A percentile compares a stretch with the other conserved stretches of the same genome.
Conservation (phyloP, 2,888 invertebrate species). For the Caenorhabditis becei region DNA sequence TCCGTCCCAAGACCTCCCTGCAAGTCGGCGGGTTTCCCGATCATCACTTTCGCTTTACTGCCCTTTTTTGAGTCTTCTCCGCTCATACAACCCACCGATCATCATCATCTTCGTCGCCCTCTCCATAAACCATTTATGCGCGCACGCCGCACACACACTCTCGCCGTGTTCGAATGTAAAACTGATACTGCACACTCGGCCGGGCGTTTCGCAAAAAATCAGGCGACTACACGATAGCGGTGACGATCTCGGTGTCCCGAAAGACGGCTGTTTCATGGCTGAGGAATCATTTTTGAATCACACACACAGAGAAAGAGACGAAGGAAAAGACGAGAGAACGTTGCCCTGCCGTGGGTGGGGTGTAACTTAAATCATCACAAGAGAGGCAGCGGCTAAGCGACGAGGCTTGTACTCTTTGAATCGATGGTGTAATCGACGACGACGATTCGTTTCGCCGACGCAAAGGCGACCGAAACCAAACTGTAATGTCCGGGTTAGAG, state of each 20-base stretch:
- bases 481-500: constrained; percentile 35
- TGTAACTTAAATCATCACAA: constrained; percentile 15
- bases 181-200: constrained; percentile 15
- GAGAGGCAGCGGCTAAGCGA: background rate
- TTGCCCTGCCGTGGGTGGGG: constrained; percentile 13
- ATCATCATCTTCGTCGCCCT: constrained; percentile 14
- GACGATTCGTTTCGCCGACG: constrained; percentile 10
- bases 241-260: background rate
- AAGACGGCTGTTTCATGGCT: constrained; percentile 1
- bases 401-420: constrained; percentile 10
- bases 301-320: background rate
- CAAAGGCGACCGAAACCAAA: constrained; percentile 14
- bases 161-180: constrained; percentile 14
- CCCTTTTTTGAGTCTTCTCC: constrained; percentile 9
- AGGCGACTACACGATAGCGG: background rate
- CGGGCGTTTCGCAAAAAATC: constrained; percentile 14
- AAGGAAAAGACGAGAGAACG: constrained; percentile 12
- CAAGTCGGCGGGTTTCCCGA: constrained; percentile 1
- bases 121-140: constrained; percentile 18
- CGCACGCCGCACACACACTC: constrained; percentile 4
- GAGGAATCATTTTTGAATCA: constrained; percentile 6
- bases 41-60: constrained; percentile 14
- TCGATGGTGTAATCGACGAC: constrained; percentile 12
- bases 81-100: constrained; percentile 20
- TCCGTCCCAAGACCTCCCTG: constrained; percentile 9